These are phyloP conservation scores for Coptodon bakossiorum DNA, from an alignment of 2,113 vertebrate species.

Conservation along the genomic window DNA sequence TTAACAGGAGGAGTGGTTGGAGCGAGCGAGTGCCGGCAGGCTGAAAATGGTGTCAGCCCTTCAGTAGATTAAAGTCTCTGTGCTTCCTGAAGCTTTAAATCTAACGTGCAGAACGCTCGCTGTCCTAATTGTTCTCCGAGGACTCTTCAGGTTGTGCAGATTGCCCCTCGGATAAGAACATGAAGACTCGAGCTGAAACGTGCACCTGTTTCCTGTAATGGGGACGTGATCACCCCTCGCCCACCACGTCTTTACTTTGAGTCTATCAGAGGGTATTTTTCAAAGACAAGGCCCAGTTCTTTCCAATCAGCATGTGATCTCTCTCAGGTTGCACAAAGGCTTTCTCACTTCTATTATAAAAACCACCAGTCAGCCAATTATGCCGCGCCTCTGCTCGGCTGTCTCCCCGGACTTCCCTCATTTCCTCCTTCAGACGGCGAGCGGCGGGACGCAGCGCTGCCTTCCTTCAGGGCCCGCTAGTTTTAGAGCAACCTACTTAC, in stretches of 20 bases:
- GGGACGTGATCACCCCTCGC: background rate
- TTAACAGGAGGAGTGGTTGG: background rate
- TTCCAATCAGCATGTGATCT: background rate
- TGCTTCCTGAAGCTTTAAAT: background rate
- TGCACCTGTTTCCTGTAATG: background rate
- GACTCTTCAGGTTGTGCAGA: background rate
- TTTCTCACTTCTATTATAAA: background rate
- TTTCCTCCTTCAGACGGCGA: background rate
- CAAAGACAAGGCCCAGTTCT: background rate
- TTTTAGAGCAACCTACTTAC: conserved; percentile 44
- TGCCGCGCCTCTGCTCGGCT: background rate
- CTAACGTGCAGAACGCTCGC: background rate
- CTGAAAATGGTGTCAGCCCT: background rate
- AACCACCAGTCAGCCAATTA: background rate
- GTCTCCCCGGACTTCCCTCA: background rate
- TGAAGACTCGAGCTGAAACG: background rate
- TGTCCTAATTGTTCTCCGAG: background rate
- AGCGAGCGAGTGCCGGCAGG: background rate
- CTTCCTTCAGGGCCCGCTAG: conserved; percentile 18
- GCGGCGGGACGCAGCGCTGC: background rate
- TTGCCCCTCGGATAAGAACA: background rate
- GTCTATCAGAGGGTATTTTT: background rate
- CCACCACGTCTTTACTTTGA: background rate
- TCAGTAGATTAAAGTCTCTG: background rate
- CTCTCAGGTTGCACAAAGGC: background rate